These are phyloP conservation scores for Eufriesea mexicana DNA, from an alignment of 1,140 invertebrate species.

Conservation along the genomic window DNA sequence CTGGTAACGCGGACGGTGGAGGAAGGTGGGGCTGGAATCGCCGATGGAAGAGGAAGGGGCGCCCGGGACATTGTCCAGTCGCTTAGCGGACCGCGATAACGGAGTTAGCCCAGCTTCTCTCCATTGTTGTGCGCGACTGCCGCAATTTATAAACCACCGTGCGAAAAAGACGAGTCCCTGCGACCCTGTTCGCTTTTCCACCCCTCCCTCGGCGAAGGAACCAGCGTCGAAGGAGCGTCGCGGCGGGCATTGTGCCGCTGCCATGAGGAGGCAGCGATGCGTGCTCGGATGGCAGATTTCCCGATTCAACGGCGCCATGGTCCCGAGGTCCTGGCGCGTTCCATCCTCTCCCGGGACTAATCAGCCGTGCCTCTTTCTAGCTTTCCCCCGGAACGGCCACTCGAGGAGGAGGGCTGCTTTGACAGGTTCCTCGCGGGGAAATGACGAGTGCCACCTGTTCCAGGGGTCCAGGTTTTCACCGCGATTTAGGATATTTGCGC, in stretches of 20 bases:
- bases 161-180: conserved; percentile 51
- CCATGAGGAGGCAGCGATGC: conserved; percentile 54
- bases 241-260: conserved; percentile 36
- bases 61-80: conserved; percentile 68
- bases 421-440: conserved; percentile 22
- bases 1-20: neutral
- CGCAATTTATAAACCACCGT: conserved; percentile 70
- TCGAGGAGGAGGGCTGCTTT: neutral
- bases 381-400: too few species aligned
- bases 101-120: conserved; percentile 66
- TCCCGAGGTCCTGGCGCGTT: conserved; percentile 37
- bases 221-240: neutral
- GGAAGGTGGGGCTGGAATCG: conserved; percentile 3
- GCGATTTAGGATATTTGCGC: too few species aligned
- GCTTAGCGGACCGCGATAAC: conserved; percentile 75
- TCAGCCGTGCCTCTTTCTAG: conserved; percentile 42
- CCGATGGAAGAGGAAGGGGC: conserved; percentile 17
- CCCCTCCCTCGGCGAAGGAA: neutral
- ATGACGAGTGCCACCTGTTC: conserved; percentile 40
- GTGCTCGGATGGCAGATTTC: conserved; percentile 34
- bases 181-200: neutral
- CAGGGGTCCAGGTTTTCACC: neutral
- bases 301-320: conserved; percentile 39
- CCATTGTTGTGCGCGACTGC: conserved; percentile 58
- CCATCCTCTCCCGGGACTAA: conserved; percentile 46